These are phyloP conservation scores for Pseudopipra pipra DNA, from an alignment of 2,113 vertebrate genomes.

Conservation along the genomic window DNA sequence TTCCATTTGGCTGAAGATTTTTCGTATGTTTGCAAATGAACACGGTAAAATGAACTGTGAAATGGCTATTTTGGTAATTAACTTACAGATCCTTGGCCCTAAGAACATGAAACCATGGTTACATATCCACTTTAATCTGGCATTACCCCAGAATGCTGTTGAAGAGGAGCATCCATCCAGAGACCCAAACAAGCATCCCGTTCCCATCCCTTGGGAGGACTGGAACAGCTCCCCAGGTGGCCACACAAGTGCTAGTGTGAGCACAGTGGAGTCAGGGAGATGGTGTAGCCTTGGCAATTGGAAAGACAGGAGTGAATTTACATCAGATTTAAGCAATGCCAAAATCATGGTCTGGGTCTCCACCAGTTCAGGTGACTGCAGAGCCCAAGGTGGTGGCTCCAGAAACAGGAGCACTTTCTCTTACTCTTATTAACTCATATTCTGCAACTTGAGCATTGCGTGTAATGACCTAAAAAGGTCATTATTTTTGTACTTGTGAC, in stretches of 20 bases:
- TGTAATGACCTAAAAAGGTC: neutral
- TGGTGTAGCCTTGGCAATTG: rapidly evolving
- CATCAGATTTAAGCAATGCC: neutral
- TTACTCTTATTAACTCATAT: neutral
- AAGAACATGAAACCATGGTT: neutral
- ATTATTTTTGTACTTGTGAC: neutral
- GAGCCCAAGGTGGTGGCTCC: neutral
- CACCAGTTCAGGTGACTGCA: neutral
- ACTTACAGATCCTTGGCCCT: neutral
- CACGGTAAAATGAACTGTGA: neutral
- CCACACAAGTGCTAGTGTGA: neutral
- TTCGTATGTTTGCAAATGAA: neutral
- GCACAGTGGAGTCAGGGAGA: neutral
- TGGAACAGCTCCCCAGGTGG: neutral
- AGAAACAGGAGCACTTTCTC: neutral
- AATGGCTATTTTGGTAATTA: neutral
- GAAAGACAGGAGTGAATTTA: neutral
- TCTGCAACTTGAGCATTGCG: neutral
- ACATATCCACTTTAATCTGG: neutral
- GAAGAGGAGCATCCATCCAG: neutral
- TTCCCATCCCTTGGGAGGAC: neutral
- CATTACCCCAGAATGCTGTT: neutral
- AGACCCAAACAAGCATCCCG: rapidly evolving
- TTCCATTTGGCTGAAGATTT: neutral
- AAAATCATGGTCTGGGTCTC: neutral